A percentile compares a stretch with the other conserved stretches of the same genome.
These are phyloP conservation scores for Cryptoleucopteryx plumbea DNA, from an alignment of 2,113 vertebrate genomes.

Conservation along the genomic window DNA sequence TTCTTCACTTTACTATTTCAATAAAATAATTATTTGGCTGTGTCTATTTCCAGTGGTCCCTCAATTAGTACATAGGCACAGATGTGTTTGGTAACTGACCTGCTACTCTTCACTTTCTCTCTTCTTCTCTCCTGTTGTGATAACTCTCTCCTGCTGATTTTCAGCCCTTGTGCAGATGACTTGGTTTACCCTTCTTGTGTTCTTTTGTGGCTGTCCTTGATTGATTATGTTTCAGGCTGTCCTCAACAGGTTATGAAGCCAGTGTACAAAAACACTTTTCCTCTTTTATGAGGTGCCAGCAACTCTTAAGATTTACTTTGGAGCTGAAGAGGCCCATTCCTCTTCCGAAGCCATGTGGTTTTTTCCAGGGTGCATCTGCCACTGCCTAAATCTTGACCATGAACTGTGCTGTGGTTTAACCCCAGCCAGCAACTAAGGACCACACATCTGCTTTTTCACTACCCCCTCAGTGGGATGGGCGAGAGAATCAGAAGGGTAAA, in stretches of 20 bases:
- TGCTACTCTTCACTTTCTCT: neutral
- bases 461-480: too few relatives aligned
- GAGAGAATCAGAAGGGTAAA: too few relatives aligned
- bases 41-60: neutral
- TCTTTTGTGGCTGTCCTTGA: neutral
- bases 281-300: neutral
- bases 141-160: neutral
- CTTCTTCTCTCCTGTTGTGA: neutral
- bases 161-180: neutral
- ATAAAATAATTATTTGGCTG: neutral
- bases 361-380: neutral
- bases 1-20: neutral
- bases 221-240: neutral
- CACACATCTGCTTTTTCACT: too few relatives aligned
- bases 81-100: neutral
- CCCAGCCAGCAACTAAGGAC: too few relatives aligned
- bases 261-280: neutral
- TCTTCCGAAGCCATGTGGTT: neutral
- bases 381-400: neutral
- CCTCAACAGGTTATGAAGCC: neutral
- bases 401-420: neutral
- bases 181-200: neutral
- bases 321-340: neutral
- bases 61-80: neutral
- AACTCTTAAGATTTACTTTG: neutral